Evolutionary conservation across 2,797 vertebrate species (phyloP).

Genomic region (Myiothlypis chrysogaster): DNA sequence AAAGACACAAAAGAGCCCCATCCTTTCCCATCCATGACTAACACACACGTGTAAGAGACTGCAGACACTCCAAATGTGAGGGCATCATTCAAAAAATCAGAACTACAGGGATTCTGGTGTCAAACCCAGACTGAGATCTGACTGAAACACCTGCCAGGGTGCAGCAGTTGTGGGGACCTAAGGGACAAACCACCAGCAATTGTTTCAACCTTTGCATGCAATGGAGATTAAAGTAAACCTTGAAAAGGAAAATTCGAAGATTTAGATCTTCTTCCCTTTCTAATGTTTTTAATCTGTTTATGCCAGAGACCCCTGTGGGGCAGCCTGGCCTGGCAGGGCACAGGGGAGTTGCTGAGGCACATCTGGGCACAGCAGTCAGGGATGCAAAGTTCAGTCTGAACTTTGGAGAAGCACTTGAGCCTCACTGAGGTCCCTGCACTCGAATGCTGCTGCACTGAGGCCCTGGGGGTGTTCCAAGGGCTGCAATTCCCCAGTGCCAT

Average conservation of each 20-base stretch:
- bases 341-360: background rate
- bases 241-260: background rate
- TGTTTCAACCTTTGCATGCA: background rate
- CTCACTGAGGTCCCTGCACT: background rate
- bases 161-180: background rate
- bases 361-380: background rate
- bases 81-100: background rate
- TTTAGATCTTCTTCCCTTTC: background rate
- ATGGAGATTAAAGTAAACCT: background rate
- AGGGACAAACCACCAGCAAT: background rate
- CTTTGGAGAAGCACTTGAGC: background rate
- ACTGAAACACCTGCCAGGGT: rapidly evolving
- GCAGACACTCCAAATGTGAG: background rate
- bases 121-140: background rate
- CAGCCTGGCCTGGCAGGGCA: background rate
- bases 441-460: background rate
- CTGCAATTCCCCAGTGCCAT: background rate
- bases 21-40: background rate
- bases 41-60: rapidly evolving
- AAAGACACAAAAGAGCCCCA: background rate
- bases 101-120: background rate
- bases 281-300: background rate
- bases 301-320: background rate
- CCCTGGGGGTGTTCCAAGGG: background rate
- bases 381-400: background rate